phyloP scores from a whole-genome alignment of 2,113 vertebrate species.

The Ammodytes dubius region DNA sequence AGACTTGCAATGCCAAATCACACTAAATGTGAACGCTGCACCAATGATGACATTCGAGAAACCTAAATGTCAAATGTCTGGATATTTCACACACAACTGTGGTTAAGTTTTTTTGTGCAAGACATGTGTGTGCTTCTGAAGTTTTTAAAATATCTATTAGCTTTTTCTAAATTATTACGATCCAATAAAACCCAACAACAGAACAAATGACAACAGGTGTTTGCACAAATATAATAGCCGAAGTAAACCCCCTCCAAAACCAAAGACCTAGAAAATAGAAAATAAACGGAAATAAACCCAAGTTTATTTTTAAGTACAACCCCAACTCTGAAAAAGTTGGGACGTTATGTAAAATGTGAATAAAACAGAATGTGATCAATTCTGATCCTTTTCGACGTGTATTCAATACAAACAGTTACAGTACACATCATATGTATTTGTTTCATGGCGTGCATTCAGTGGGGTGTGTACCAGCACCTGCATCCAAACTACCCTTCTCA shows the following conservation, averaged over 20 bases:
- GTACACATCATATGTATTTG: no score
- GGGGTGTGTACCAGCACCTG: no score
- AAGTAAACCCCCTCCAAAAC: not conserved
- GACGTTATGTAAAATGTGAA: no score
- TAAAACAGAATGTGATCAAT: no score
- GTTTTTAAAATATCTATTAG: not conserved
- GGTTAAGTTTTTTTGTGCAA: not conserved
- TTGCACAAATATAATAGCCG: not conserved
- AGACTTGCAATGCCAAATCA: not conserved
- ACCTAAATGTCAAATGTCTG: slow-evolving; percentile 34
- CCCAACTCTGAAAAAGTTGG: no score
- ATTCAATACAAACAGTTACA: no score
- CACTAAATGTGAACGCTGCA: not conserved
- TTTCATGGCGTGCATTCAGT: no score
- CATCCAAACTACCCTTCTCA: no score
- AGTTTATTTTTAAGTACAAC: no score
- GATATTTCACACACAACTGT: not conserved
- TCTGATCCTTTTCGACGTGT: no score
- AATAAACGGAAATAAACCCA: no score
- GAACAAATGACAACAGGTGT: not conserved
- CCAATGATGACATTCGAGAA: slow-evolving; percentile 35
- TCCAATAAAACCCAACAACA: not conserved
- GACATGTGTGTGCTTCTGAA: no score
- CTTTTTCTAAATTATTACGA: not conserved
- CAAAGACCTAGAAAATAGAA: not conserved